Conservation (phyloP, 2,888 invertebrate genomes). For the Scaptomyza flava region DNA sequence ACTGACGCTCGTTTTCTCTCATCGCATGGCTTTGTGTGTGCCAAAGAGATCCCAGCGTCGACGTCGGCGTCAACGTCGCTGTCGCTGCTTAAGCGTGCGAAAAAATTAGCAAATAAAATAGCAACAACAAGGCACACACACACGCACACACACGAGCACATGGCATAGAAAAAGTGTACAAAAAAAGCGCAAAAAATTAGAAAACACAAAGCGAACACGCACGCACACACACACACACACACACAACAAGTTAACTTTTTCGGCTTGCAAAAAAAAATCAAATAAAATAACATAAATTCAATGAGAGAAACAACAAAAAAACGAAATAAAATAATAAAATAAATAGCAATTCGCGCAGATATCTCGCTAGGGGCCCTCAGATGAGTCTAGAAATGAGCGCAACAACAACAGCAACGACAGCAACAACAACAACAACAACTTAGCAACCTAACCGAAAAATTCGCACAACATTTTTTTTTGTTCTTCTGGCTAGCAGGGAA, state of each 20-base stretch:
- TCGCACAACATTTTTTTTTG: conserved; percentile 43
- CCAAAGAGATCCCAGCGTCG: conserved; percentile 60
- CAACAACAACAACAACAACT: conserved; percentile 33
- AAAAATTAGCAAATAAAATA: conserved; percentile 65
- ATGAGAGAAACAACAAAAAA: conserved; percentile 46
- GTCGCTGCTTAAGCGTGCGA: conserved; percentile 60
- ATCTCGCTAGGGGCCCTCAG: conserved; percentile 52
- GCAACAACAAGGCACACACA: conserved; percentile 39
- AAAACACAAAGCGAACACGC: conserved; percentile 59
- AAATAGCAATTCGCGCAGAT: conserved; percentile 51
- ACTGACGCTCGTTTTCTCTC: background rate
- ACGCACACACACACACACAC: conserved; percentile 42
- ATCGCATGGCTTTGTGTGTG: conserved; percentile 36
- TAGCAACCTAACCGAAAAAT: conserved; percentile 43
- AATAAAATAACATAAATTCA: conserved; percentile 66
- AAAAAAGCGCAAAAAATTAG: conserved; percentile 60
- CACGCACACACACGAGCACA: conserved; percentile 41
- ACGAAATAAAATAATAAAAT: conserved; percentile 42
- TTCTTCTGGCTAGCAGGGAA: conserved; percentile 10
- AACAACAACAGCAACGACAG: conserved; percentile 40
- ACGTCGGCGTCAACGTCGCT: conserved; percentile 18
- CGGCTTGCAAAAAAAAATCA: conserved; percentile 43
- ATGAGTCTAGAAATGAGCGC: conserved; percentile 57
- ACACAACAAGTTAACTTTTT: conserved; percentile 58
- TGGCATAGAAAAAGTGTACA: conserved; percentile 65